Base-by-base conservation (phyloP, 2,113 vertebrate species). In the Strix uralensis region DNA sequence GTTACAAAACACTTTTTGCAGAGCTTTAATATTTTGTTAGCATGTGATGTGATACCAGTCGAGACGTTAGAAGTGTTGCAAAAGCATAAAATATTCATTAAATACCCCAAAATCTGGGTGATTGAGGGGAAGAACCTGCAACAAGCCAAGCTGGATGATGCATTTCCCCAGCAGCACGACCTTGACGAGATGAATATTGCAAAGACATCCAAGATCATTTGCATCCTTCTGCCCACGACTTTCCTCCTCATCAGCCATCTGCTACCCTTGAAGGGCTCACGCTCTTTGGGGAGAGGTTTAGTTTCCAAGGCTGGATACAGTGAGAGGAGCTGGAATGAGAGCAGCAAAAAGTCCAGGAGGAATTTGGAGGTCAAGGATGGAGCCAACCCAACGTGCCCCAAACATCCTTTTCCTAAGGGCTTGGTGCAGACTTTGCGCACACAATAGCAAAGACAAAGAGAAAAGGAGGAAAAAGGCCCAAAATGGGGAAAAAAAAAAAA, bases 181-280 rank as follows among this genome's bases (percentile, higher is more conserved):
- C 74, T 79, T 49, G 78, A 34, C 7, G 14, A 77, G 79, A 75
- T 46, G 73, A 93, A 90, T 69, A n/a, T 7, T 32, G 74, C 86
- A 85, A 82, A 94, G 93, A 71, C 79, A 55, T 92, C 66, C 82
- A 18, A 20, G 61, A 92, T 78, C 55, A 34, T 96, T 90, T 57
- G 71, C 79, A 90, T 88, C 88, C 84, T 95, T 75, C 94, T 94
- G 94, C 94, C 92, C 94, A 94, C 84, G 13, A 88, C 84, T 92
- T 94, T 92, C 83, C 71, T 96, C 79, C 85, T 92, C 74, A 77
- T 90, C 87, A 90, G 42, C 96, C 95, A 94, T 97, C 95, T 96
- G 95, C 89, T 94, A n/a, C 80, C 62, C 89, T 92, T 92, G 74
- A 91, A 86, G 55, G 79, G 71, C 62, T 96, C 38, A 5, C 86